These are phyloP conservation scores for Volucella zonaria DNA, from an alignment of 2,888 invertebrate genomes.

Conservation along the genomic window DNA sequence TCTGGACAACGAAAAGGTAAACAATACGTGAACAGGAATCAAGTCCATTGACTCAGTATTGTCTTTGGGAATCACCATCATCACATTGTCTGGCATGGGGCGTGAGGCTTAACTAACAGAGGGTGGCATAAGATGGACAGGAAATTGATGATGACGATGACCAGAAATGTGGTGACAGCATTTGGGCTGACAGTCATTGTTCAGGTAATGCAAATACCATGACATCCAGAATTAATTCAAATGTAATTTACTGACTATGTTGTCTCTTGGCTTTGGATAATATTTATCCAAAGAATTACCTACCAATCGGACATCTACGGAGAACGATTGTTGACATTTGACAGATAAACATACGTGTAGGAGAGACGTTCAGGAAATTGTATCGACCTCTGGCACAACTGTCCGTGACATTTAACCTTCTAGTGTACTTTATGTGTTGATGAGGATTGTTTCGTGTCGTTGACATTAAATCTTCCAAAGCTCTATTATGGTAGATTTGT, in stretches of 20 bases:
- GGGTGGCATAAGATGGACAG: slow-evolving; percentile 39
- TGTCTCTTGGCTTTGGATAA: slow-evolving; percentile 50
- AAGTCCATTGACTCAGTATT: slow-evolving; percentile 36
- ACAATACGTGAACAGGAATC: slow-evolving; percentile 31
- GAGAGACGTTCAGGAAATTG: slow-evolving; percentile 26
- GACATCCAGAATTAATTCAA: slow-evolving; percentile 72
- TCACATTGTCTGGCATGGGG: neutral
- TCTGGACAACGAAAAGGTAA: slow-evolving; percentile 46
- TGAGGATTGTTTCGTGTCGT: neutral
- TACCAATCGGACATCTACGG: slow-evolving; percentile 45
- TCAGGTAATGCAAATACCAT: slow-evolving; percentile 56
- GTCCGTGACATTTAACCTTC: slow-evolving; percentile 50
- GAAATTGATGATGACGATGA: slow-evolving; percentile 54
- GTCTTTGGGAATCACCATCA: slow-evolving; percentile 27
- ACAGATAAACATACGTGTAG: slow-evolving; percentile 8
- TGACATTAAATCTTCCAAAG: neutral
- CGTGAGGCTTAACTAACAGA: neutral
- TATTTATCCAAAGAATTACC: slow-evolving; percentile 68
- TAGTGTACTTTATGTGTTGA: neutral
- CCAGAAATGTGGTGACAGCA: slow-evolving; percentile 64
- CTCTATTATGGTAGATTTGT: no score
- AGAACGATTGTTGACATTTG: slow-evolving; percentile 43
- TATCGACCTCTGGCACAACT: neutral
- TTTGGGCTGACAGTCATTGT: slow-evolving; percentile 59
- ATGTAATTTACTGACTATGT: slow-evolving; percentile 65